Conservation (phyloP, 2,113 vertebrate species). For the Stigmatopora nigra region DNA sequence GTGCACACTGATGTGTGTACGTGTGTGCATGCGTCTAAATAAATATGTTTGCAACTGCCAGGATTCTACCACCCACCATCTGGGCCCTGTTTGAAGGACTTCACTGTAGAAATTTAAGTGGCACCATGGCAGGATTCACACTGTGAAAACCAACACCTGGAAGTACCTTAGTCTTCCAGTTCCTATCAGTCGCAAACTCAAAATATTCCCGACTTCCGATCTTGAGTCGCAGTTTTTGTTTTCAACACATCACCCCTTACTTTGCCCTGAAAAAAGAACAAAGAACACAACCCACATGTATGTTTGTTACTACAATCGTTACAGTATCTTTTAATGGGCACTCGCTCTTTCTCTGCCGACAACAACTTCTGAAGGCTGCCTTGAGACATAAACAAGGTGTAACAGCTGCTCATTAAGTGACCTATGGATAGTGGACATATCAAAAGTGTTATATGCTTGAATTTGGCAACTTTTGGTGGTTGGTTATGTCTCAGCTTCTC, state of each 20-base stretch:
- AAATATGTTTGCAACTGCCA: constrained; percentile 26
- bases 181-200: constrained; percentile 54
- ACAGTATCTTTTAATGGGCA: constrained; percentile 13
- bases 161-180: constrained; percentile 52
- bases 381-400: too few species aligned
- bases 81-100: constrained; percentile 59
- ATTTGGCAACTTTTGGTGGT: too few species aligned
- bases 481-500: too few species aligned
- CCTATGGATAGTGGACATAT: too few species aligned
- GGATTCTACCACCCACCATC: constrained; percentile 52
- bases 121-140: constrained; percentile 63
- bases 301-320: constrained; percentile 28
- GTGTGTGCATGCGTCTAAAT: constrained; percentile 19
- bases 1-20: constrained; percentile 31
- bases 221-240: constrained; percentile 60
- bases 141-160: constrained; percentile 64
- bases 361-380: too few species aligned
- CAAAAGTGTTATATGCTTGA: too few species aligned
- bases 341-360: too few species aligned
- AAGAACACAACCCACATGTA: constrained; percentile 45
- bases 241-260: constrained; percentile 60
- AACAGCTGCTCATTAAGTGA: too few species aligned
- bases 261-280: constrained; percentile 41
- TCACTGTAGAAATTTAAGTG: constrained; percentile 64
- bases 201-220: constrained; percentile 59